A percentile compares a stretch with the other conserved stretches of the same genome.
Evolutionary conservation across 2,113 vertebrate species (phyloP).

Genomic region (Zosterops japonicus): DNA sequence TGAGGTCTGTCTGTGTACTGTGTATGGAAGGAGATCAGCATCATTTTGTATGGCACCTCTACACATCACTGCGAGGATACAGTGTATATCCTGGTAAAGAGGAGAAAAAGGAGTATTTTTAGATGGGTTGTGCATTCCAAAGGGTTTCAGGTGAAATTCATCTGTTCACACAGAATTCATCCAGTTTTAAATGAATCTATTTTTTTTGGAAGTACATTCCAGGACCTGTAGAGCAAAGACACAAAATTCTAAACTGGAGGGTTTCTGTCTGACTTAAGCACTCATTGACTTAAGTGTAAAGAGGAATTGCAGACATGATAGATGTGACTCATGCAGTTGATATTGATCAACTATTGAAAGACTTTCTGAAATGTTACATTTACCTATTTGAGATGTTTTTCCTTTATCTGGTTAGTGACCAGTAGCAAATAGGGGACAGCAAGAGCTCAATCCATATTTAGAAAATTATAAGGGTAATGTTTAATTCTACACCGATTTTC

Average conservation of each 20-base stretch:
- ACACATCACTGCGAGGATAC: not conserved
- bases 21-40: not conserved
- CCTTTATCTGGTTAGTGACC: not conserved
- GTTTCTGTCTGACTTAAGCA: not conserved
- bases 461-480: not conserved
- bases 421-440: not conserved
- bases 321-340: not conserved
- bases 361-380: not conserved
- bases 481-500: not conserved
- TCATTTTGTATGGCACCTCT: not conserved
- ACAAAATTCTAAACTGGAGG: not conserved
- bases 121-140: not conserved
- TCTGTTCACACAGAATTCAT: not conserved
- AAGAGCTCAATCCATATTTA: not conserved
- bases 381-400: not conserved
- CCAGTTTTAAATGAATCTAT: not conserved
- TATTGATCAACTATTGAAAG: not conserved
- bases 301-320: not conserved
- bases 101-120: not conserved
- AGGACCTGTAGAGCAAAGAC: not conserved
- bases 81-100: not conserved
- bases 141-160: not conserved
- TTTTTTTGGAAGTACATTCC: not conserved
- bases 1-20: not conserved
- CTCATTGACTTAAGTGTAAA: not conserved